These are phyloP conservation scores for Emmelina monodactyla DNA, from an alignment of 2,888 invertebrate species.

Conservation along the genomic window DNA sequence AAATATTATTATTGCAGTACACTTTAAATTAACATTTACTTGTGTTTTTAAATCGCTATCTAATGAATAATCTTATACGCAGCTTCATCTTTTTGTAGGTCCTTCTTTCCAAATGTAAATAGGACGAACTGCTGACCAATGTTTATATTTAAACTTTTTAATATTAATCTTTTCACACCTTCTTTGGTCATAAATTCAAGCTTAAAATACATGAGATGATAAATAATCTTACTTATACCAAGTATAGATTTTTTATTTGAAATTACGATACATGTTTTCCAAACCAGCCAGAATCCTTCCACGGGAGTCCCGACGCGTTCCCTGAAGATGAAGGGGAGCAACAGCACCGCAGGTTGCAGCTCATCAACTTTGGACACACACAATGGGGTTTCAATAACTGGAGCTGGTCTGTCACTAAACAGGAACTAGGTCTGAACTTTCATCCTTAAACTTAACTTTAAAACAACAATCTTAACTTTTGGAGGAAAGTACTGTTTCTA, in stretches of 20 bases:
- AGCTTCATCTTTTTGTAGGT: too few species aligned
- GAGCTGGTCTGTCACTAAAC: constrained; percentile 57
- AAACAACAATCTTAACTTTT: too few species aligned
- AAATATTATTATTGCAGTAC: constrained; percentile 17
- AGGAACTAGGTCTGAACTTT: constrained; percentile 40
- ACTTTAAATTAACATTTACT: neutral
- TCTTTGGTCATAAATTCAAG: neutral
- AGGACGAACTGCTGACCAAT: too few species aligned
- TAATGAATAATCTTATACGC: too few species aligned
- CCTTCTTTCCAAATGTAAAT: too few species aligned
- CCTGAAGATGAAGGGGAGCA: constrained; percentile 39
- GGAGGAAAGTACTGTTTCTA: too few species aligned
- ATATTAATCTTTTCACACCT: neutral
- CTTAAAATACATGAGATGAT: too few species aligned
- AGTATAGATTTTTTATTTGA: neutral
- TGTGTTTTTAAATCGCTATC: neutral
- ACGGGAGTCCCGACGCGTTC: constrained; percentile 13
- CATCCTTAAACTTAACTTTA: too few species aligned
- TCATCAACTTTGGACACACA: constrained; percentile 55
- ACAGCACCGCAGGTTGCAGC: constrained; percentile 39
- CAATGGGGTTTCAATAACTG: constrained; percentile 63
- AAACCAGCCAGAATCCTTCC: neutral
- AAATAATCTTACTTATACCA: too few species aligned
- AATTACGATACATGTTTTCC: too few species aligned
- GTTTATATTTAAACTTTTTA: neutral